Evolutionary conservation across 2,888 invertebrate genomes (phyloP).

Genomic region (Drosophila cognata): DNA sequence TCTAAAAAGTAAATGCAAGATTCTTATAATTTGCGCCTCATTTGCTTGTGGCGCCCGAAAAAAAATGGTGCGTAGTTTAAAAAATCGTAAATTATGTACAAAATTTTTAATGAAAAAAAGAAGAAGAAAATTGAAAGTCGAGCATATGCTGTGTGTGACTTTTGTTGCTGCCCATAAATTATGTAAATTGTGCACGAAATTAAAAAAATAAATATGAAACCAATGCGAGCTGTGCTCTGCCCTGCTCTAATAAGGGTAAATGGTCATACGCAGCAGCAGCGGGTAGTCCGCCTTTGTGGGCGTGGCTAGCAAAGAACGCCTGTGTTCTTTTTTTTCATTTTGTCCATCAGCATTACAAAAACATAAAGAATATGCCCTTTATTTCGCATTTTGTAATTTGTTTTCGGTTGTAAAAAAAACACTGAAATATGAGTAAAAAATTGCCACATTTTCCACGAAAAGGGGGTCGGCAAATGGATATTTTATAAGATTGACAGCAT

Average conservation of each 20-base stretch:
- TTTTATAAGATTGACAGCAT: conserved; percentile 63
- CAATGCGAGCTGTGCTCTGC: conserved; percentile 47
- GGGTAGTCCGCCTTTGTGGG: conserved; percentile 49
- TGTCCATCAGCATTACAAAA: conserved; percentile 73
- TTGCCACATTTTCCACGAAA: conserved; percentile 61
- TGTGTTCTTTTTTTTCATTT: conserved; percentile 36
- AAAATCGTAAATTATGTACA: conserved; percentile 71
- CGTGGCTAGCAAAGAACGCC: conserved; percentile 53
- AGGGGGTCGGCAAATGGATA: conserved; percentile 60
- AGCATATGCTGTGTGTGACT: conserved; percentile 73
- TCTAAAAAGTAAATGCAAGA: conserved; percentile 16
- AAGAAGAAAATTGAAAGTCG: conserved; percentile 1
- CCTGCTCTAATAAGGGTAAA: conserved; percentile 72
- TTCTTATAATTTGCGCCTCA: conserved; percentile 60
- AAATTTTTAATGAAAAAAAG: conserved; percentile 69
- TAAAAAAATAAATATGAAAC: conserved; percentile 46
- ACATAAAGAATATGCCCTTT: conserved; percentile 76
- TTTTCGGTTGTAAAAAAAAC: conserved; percentile 64
- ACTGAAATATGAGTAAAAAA: conserved; percentile 77
- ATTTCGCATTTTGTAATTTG: conserved; percentile 75
- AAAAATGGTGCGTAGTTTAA: conserved; percentile 39
- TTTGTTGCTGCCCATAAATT: conserved; percentile 76
- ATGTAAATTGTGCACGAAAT: conserved; percentile 72
- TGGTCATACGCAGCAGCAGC: conserved; percentile 63
- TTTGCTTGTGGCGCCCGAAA: conserved; percentile 41